A percentile compares a stretch with the other conserved stretches of the same genome.
These are phyloP conservation scores for Cynodonichthys magdalenae DNA, from an alignment of 2,797 vertebrate species.

Conservation along the genomic window DNA sequence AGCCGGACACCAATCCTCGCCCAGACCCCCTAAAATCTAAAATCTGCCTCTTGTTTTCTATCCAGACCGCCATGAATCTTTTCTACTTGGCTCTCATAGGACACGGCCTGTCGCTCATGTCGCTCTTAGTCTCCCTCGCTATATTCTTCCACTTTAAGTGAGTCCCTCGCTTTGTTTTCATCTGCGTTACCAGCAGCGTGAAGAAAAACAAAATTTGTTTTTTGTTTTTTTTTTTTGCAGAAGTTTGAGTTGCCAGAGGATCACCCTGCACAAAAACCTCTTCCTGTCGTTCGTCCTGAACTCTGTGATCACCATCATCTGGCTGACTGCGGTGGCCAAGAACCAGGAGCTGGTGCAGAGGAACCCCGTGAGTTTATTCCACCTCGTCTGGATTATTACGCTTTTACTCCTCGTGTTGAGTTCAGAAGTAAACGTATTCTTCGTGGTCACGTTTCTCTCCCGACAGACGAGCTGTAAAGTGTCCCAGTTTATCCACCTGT, in stretches of 20 bases:
- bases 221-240: conserved; percentile 70
- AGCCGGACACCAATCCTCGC: background rate
- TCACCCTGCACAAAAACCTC: conserved; percentile 97
- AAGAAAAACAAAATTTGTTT: background rate
- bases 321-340: conserved; percentile 89
- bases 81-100: conserved; percentile 95
- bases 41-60: conserved; percentile 42
- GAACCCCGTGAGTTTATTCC: conserved; percentile 88
- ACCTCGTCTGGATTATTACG: background rate
- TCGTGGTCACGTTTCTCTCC: background rate
- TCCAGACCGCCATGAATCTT: conserved; percentile 94
- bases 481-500: conserved; percentile 91
- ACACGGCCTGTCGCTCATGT: conserved; percentile 92
- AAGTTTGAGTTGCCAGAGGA: conserved; percentile 97
- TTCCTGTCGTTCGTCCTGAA: conserved; percentile 97
- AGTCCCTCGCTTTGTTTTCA: conserved; percentile 59
- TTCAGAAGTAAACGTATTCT: no score
- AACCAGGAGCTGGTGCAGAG: conserved; percentile 91
- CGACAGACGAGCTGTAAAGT: conserved; percentile 93
- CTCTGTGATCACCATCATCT: conserved; percentile 93
- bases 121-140: conserved; percentile 90
- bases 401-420: no score
- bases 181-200: background rate
- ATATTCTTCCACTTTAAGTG: conserved; percentile 99
- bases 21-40: conserved; percentile 7